Base-by-base conservation (phyloP, 2,113 vertebrate genomes). In the Spermophilus dauricus region DNA sequence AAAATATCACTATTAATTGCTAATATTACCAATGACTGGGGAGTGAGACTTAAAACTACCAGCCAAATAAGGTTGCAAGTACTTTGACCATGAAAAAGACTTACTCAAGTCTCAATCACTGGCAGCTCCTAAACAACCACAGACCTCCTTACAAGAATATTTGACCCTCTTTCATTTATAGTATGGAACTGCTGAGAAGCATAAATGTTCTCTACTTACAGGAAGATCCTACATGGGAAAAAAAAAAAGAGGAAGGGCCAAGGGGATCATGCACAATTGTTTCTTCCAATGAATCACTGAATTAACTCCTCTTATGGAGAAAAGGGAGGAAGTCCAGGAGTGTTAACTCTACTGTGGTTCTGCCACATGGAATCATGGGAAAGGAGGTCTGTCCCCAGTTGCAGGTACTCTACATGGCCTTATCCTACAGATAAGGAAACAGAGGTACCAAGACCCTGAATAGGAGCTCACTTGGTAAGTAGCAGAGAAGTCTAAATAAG, bases 71-170 rank as follows among this genome's bases (percentile, higher is more conserved):
- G 32, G 16, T 4, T 75, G 34, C 11, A 88, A 0, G 2, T 39
- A 17, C 17, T 77, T 72, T 58, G 24, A 7, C 51, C n/a, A 26
- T 34, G 34, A 53, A 42, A 86, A 77, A 90, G 37, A 39, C 0
- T n/a, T 48, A 48, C 4, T 45, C 51, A 34, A 48, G 13, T 75
- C 0, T 1, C 6, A 3, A 0, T 34, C 51, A 37, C 8, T 61
- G 34, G 61, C 22, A 32, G 69, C 22, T 5, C 37, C 42, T 56
- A n/a, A 63, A 48, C 45, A 37, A 34, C 30, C 61, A 20, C 34
- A 45, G 69, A 32, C 39, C 17, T 30, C 39, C 14, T 58, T 72
- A 37, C 18, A 76, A 51, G 67, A 63, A 1, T 5, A 0, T 30
- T 26, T 56, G 34, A 18, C 48, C 24, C 13, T 34, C 2, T 63